A percentile compares a stretch with the other conserved stretches of the same genome.
Evolutionary conservation across 2,888 invertebrate species (phyloP).

Genomic region (Epinotia bilunana): DNA sequence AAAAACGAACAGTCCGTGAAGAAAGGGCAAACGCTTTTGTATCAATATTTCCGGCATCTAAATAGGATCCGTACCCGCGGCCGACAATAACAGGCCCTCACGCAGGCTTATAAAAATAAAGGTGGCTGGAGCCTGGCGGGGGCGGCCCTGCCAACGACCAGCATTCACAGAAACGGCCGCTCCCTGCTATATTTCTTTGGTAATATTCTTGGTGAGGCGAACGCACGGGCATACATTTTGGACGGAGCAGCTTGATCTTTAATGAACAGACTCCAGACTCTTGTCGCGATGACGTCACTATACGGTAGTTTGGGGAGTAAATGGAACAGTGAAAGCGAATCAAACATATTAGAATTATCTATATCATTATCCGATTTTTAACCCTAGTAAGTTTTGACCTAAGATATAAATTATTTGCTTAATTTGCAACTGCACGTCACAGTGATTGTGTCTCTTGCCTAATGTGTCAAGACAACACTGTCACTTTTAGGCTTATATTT

Average conservation of each 20-base stretch:
- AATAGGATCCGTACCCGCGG: constrained; percentile 23
- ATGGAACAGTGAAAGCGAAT: no score
- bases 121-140: constrained; percentile 22
- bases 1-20: constrained; percentile 8
- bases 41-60: constrained; percentile 30
- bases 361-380: no score
- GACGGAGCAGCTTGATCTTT: neutral
- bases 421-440: no score
- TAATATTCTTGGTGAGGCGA: constrained; percentile 34
- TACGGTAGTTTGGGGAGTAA: no score
- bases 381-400: no score
- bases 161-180: constrained; percentile 37
- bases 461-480: no score
- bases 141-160: constrained; percentile 26
- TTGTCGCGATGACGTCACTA: no score
- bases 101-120: constrained; percentile 38
- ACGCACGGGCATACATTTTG: neutral
- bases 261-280: neutral
- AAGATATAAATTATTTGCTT: no score
- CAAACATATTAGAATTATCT: no score
- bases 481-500: no score
- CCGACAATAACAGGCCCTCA: constrained; percentile 31
- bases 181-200: constrained; percentile 40
- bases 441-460: no score
- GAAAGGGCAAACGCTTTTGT: constrained; percentile 19